Evolutionary conservation across 2,888 invertebrate species (phyloP), one percentile per base, ranked within the genome.

Genomic region (Coelogynopora nodosa): DNA sequence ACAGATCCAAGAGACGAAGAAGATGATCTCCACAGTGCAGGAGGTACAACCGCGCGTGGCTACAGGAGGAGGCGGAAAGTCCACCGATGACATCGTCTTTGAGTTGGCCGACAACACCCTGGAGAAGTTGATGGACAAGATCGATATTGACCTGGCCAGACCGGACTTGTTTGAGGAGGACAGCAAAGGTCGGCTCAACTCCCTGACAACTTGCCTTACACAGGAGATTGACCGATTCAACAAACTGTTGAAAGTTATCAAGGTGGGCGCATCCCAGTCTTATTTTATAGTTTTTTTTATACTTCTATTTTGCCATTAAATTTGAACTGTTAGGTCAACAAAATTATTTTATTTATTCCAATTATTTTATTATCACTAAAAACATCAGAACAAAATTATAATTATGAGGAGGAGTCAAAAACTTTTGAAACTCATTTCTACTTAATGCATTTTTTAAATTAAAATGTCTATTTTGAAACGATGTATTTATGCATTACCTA

Each of bases 1-100:
- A 89, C 91, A 95, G 95, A 94, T 94, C 84, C 95, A 96, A 93
- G 96, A 96, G 92, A 95, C 96, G 0, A 93, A 93, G 87, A 93
- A 94, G 29, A 93, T 96, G 18, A 93, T 96, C 28, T 92, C 92
- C 88, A 95, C 95, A 0, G 94, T 97, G 89, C 93, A 96, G 89
- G 94, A 95, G 88, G 94, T 96, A 0, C 96, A 96, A 90, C 96
- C 96, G 0, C 94, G 95, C 30, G 87, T 91, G 26, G 93, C 93
- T 0, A 93, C 93, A 0, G 93, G 92, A 0, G 91, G 91, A 2
- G 93, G 92, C 84, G 95, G 94, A 0, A 94, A 94, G 91, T 94
- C 95, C 23, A 94, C 94, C 89, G 94, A 96, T 89, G 95, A 95
- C 85, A 94, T 95, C 29, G 95, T 95, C 28, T 94, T 94, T 91